phyloP scores from a whole-genome alignment of 2,888 invertebrate genomes.

The Epinotia ramella region DNA sequence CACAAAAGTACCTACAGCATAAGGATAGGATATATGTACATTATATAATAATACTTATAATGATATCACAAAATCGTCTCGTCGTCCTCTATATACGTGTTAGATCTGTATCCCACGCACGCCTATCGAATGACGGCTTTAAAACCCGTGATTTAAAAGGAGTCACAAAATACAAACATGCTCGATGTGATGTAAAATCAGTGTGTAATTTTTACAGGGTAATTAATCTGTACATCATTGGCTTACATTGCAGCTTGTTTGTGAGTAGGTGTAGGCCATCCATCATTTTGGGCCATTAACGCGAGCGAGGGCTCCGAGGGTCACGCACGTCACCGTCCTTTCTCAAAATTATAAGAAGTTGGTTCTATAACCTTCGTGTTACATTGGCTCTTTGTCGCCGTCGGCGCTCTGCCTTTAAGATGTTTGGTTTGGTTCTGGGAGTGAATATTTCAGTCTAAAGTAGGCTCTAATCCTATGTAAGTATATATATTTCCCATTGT shows the following conservation, averaged over 20 bases:
- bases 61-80: no score
- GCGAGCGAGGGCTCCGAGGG: slow-evolving; percentile 66
- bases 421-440: background rate
- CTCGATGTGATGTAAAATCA: background rate
- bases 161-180: background rate
- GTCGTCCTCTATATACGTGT: no score
- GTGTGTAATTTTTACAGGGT: slow-evolving; percentile 4
- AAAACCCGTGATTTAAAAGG: background rate
- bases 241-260: slow-evolving; percentile 35
- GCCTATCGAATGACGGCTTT: no score
- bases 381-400: slow-evolving; percentile 2
- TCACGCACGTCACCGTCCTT: slow-evolving; percentile 60
- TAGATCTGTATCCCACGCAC: no score
- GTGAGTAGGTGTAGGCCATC: slow-evolving; percentile 56
- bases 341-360: slow-evolving; percentile 36
- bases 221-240: slow-evolving; percentile 29
- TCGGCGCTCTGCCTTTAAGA: slow-evolving; percentile 1
- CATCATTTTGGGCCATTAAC: slow-evolving; percentile 77
- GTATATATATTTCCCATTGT: no score
- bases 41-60: no score
- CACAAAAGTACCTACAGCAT: no score
- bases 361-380: slow-evolving; percentile 7
- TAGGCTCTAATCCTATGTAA: no score
- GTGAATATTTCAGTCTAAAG: no score
- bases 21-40: no score